Conservation (phyloP, 1,140 invertebrate species). For the Venturia canescens region DNA sequence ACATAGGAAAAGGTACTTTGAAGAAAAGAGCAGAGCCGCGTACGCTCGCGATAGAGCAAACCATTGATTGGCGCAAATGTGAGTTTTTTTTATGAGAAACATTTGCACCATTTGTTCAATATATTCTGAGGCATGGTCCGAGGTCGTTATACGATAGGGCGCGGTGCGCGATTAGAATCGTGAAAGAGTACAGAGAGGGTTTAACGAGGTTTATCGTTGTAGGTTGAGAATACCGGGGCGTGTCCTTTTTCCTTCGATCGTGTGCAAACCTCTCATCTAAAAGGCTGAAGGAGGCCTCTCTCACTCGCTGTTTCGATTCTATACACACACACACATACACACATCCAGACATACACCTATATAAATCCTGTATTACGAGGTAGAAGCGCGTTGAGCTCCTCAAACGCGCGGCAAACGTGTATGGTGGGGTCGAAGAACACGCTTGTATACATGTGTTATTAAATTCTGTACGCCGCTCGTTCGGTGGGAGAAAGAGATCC, state of each 20-base stretch:
- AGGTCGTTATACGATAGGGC: conserved; percentile 5
- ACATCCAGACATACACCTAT: neutral
- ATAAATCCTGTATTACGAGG: neutral
- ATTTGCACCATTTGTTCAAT: too few relatives aligned
- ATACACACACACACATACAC: neutral
- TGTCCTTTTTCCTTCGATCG: conserved; percentile 39
- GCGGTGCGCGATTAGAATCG: neutral
- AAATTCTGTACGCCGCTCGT: too few relatives aligned
- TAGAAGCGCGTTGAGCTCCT: neutral
- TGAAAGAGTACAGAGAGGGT: conserved; percentile 7
- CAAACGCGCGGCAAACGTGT: neutral
- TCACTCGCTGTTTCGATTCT: conserved; percentile 20
- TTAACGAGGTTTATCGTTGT: conserved; percentile 17
- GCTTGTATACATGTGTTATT: too few relatives aligned
- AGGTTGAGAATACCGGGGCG: conserved; percentile 36
- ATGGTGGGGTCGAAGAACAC: neutral
- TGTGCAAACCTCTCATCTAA: conserved; percentile 18
- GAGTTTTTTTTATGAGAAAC: too few relatives aligned
- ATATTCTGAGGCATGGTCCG: too few relatives aligned
- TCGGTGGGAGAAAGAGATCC: neutral
- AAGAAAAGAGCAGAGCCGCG: too few relatives aligned
- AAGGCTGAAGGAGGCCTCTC: neutral
- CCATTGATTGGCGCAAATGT: too few relatives aligned
- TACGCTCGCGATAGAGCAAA: too few relatives aligned
- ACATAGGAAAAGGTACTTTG: too few relatives aligned